Conservation (phyloP, 1,140 invertebrate genomes). For the Nomia melanderi region DNA sequence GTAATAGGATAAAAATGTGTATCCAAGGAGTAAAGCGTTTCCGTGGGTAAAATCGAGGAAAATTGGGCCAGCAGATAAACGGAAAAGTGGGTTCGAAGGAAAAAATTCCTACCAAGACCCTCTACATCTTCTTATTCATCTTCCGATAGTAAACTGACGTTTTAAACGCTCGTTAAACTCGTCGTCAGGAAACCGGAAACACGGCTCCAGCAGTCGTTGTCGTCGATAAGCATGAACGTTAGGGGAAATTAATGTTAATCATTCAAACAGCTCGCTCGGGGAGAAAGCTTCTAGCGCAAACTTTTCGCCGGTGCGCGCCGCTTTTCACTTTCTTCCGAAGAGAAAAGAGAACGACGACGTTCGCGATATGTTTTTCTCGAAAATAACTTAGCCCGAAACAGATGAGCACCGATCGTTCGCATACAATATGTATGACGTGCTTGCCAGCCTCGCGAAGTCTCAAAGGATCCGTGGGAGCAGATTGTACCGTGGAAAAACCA, state of each 20-base stretch:
- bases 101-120: background rate
- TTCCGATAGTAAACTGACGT: too few relatives aligned
- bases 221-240: background rate
- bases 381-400: background rate
- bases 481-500: slow-evolving; percentile 21
- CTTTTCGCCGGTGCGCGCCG: too few relatives aligned
- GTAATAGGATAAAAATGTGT: background rate
- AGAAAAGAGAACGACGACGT: background rate
- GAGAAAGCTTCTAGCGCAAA: too few relatives aligned
- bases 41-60: background rate
- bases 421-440: slow-evolving; percentile 9
- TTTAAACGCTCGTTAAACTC: too few relatives aligned
- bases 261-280: too few relatives aligned
- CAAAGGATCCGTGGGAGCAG: slow-evolving; percentile 9
- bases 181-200: too few relatives aligned
- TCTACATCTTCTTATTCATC: too few relatives aligned
- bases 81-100: background rate
- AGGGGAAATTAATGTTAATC: background rate
- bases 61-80: background rate
- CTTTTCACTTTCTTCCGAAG: too few relatives aligned
- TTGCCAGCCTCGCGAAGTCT: background rate
- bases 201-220: background rate
- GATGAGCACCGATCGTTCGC: slow-evolving; percentile 11
- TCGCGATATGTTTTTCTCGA: too few relatives aligned
- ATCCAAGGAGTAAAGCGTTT: background rate